phyloP scores from a whole-genome alignment of 1,140 invertebrate genomes.

The Mactra quadrangularis region DNA sequence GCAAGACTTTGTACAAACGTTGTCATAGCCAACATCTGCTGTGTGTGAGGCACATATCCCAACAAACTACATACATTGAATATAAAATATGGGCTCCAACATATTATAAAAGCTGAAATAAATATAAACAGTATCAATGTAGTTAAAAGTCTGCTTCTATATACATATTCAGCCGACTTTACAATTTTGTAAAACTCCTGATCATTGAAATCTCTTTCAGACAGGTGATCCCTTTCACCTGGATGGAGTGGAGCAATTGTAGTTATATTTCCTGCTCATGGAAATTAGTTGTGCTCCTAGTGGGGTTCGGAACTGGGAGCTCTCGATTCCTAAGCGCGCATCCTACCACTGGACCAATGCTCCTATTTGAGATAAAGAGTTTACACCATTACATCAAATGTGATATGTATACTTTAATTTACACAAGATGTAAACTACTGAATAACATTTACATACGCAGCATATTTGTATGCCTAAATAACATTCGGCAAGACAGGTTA shows the following conservation, averaged over 20 bases:
- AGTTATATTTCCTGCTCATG: too few species aligned
- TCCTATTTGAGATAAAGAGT: neutral
- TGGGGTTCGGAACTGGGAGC: too few species aligned
- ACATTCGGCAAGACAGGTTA: too few species aligned
- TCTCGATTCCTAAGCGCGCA: too few species aligned
- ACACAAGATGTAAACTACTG: neutral
- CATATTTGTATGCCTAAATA: neutral
- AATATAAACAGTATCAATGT: slow-evolving; percentile 29
- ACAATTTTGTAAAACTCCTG: too few species aligned
- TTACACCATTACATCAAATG: neutral
- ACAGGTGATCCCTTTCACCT: too few species aligned
- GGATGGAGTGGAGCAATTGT: too few species aligned
- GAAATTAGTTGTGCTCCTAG: too few species aligned
- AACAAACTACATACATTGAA: slow-evolving; percentile 97
- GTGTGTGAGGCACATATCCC: slow-evolving; percentile 91
- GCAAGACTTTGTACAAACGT: slow-evolving; percentile 97
- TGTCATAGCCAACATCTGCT: slow-evolving; percentile 92
- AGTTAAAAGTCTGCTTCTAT: too few species aligned
- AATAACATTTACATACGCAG: neutral
- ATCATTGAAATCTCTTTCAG: too few species aligned
- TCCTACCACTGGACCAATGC: too few species aligned
- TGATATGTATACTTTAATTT: neutral
- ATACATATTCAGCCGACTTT: too few species aligned
- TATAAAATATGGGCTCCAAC: slow-evolving; percentile 98
- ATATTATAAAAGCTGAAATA: slow-evolving; percentile 94